These are phyloP conservation scores for Aleiodes sp. DNA, from an alignment of 1,140 invertebrate genomes.

Conservation along the genomic window DNA sequence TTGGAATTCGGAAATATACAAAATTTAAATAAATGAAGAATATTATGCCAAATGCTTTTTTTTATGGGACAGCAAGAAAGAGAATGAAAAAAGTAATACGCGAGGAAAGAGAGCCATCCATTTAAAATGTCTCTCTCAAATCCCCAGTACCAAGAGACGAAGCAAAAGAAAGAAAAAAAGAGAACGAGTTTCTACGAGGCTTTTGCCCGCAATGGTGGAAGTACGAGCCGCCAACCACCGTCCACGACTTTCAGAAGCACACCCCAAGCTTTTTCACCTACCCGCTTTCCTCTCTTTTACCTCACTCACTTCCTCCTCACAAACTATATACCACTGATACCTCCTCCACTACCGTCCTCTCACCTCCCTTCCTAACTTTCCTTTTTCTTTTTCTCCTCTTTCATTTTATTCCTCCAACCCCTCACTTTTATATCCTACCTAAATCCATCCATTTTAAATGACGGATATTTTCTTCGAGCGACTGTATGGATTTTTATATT, in stretches of 20 bases:
- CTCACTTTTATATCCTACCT: conserved; percentile 54
- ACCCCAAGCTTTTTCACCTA: conserved; percentile 7
- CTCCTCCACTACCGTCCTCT: conserved; percentile 13
- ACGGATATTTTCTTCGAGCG: conserved; percentile 59
- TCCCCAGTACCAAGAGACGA: conserved; percentile 49
- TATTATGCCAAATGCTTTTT: background rate
- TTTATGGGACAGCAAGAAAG: background rate
- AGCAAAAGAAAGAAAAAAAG: conserved; percentile 27
- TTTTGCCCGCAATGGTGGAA: conserved; percentile 21
- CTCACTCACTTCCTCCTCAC: background rate
- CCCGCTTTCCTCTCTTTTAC: conserved; percentile 32
- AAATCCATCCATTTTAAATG: conserved; percentile 64
- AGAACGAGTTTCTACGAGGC: background rate
- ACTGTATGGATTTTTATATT: conserved; percentile 57
- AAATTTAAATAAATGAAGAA: background rate
- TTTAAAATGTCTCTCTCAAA: conserved; percentile 57
- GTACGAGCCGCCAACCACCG: conserved; percentile 17
- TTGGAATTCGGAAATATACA: too few relatives aligned
- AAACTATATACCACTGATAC: conserved; percentile 19
- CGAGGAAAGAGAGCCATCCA: conserved; percentile 46
- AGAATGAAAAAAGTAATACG: conserved; percentile 15
- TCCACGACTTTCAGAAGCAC: conserved; percentile 54
- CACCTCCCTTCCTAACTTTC: conserved; percentile 12
- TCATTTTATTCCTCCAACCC: conserved; percentile 43
- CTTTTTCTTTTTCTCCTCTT: conserved; percentile 37